A percentile compares a stretch with the other conserved stretches of the same genome.
phyloP scores from a whole-genome alignment of 2,797 vertebrate species.

The Artibeus lituratus region DNA sequence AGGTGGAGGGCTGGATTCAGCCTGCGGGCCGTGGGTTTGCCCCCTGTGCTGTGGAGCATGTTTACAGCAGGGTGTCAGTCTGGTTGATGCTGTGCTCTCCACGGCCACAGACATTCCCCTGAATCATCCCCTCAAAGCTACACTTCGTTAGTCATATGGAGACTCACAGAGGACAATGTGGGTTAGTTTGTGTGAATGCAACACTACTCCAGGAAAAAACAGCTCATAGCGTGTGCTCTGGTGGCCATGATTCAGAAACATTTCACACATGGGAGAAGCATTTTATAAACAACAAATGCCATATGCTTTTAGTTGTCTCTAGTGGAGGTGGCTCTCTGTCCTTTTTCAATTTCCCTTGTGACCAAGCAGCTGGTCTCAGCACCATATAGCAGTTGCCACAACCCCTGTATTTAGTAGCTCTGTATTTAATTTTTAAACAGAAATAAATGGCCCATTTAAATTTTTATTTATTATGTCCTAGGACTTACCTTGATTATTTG shows the following conservation, averaged over 20 bases:
- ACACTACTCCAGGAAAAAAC: constrained; percentile 66
- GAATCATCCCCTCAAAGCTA: constrained; percentile 56
- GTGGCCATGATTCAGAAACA: constrained; percentile 50
- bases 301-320: background rate
- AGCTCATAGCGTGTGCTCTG: constrained; percentile 44
- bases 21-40: too few species aligned
- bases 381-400: background rate
- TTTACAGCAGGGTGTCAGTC: background rate
- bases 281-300: constrained; percentile 50
- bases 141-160: constrained; percentile 69
- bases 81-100: background rate
- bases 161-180: constrained; percentile 65
- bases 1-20: too few species aligned
- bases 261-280: constrained; percentile 45
- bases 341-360: constrained; percentile 26
- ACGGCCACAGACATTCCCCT: constrained; percentile 30
- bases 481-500: background rate
- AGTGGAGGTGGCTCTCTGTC: background rate
- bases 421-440: constrained; percentile 21
- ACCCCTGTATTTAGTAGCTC: constrained; percentile 4
- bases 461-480: background rate
- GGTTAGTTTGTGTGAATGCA: constrained; percentile 55
- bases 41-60: background rate
- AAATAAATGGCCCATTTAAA: background rate
- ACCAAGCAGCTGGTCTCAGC: constrained; percentile 25